Percentiles rank a stretch among this genome's conserved stretches.
Conservation (phyloP, 2,888 invertebrate species). For the Pteria penguin region DNA sequence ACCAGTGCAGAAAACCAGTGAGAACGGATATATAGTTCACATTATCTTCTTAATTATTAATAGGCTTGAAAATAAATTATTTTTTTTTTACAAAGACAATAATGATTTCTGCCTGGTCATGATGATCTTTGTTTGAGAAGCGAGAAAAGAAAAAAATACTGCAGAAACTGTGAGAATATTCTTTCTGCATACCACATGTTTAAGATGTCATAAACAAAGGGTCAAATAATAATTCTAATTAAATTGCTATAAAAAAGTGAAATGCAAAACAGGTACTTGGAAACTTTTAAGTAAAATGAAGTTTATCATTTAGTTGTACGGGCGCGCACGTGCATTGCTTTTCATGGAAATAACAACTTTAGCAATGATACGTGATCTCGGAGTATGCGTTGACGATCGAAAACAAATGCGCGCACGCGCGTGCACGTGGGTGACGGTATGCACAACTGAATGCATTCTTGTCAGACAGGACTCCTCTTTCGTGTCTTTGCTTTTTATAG, state of each 20-base stretch:
- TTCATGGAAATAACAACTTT: background rate
- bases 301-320: conserved; percentile 9
- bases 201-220: conserved; percentile 23
- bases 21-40: too few species aligned
- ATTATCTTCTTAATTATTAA: too few species aligned
- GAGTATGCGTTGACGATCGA: conserved; percentile 11
- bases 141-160: too few species aligned
- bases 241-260: conserved; percentile 27
- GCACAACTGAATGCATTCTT: background rate
- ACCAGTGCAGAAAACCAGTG: too few species aligned
- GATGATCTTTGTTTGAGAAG: too few species aligned
- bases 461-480: background rate
- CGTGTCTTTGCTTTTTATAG: background rate
- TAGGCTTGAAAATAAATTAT: too few species aligned
- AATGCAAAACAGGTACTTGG: conserved; percentile 31
- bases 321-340: conserved; percentile 1
- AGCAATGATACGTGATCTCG: conserved; percentile 32
- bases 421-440: conserved; percentile 13
- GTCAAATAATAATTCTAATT: conserved; percentile 13
- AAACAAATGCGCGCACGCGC: conserved; percentile 33
- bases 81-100: too few species aligned
- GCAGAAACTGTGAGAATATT: conserved; percentile 36
- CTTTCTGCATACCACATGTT: conserved; percentile 32
- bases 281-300: conserved; percentile 16
- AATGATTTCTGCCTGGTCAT: too few species aligned